These are phyloP conservation scores for Marisa cornuarietis DNA, from an alignment of 1,140 invertebrate genomes.

Conservation along the genomic window DNA sequence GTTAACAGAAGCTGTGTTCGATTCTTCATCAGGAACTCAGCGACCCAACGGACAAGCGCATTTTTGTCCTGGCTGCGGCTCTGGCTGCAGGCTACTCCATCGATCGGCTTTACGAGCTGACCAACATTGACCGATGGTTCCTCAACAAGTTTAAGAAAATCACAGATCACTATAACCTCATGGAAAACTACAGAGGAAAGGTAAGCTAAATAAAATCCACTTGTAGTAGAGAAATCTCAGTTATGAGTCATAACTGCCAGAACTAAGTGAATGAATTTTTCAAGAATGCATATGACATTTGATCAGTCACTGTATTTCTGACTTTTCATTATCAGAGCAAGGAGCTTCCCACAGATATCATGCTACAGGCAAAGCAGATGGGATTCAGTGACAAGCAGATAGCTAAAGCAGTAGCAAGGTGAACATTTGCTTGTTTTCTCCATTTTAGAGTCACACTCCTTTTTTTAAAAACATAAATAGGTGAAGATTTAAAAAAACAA, in stretches of 20 bases:
- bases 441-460: background rate
- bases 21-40: conserved; percentile 76
- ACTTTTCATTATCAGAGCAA: conserved; percentile 29
- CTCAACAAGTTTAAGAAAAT: conserved; percentile 95
- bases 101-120: conserved; percentile 87
- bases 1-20: background rate
- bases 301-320: background rate
- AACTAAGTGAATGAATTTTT: background rate
- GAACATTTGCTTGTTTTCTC: conserved; percentile 62
- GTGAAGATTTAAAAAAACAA: too few species aligned
- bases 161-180: conserved; percentile 74
- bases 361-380: conserved; percentile 88
- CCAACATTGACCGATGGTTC: conserved; percentile 98
- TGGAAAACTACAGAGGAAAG: conserved; percentile 70
- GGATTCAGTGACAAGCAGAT: conserved; percentile 99
- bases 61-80: conserved; percentile 95
- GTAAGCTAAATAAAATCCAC: conserved; percentile 27
- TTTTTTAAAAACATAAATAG: background rate
- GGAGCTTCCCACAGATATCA: conserved; percentile 65
- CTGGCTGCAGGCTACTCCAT: conserved; percentile 82
- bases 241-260: background rate
- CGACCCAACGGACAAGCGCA: conserved; percentile 95
- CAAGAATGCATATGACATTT: background rate
- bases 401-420: conserved; percentile 85
- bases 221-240: background rate